Base-by-base conservation (phyloP, 2,113 vertebrate genomes). In the Camarhynchus parvulus region DNA sequence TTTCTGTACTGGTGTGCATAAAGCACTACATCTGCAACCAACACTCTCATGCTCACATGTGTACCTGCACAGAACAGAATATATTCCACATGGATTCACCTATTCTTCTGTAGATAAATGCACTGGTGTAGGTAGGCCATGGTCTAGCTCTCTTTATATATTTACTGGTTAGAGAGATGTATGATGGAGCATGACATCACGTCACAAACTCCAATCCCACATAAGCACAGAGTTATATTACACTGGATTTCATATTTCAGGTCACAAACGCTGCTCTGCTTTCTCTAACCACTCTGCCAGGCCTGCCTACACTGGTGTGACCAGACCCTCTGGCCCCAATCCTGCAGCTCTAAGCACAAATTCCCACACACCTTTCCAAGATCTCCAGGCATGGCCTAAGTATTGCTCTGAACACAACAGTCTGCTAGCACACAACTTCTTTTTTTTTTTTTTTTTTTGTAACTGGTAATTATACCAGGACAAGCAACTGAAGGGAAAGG, bases 21-120 rank as follows among this genome's bases (percentile, higher is more conserved):
- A 82, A 83, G 55, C 47, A 11, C 41, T 17, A 11, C 10, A 49
- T 33, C 66, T 56, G 59, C 53, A 74, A 53, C 22, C 63, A 62
- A 25, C 55, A 62, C 16, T 19, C 28, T 13, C 8, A 3, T 0
- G 0, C 2, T 44, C 18, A 6, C 10, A 0, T 1, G 10, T 52
- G 20, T 5, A 31, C 19, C 35, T 35, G 28, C 11, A 15, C 3
- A 33, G 19, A 86, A 39, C 25, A 25, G 20, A 30, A 11, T 2
- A 30, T 9, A 64, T 42, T 84, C 46, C 70, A 58, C 23, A 2
- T 1, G 28, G 41, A 76, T 50, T 53, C 62, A 47, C 3, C 10
- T 22, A 6, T 24, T 69, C 47, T 46, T 91, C 50, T 42, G 23
- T 2, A 53, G 46, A 50, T 28, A 68, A 83, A 84, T 3, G 21